Evolutionary conservation across 2,888 invertebrate genomes (phyloP).

Genomic region (Heliconius charithonia): DNA sequence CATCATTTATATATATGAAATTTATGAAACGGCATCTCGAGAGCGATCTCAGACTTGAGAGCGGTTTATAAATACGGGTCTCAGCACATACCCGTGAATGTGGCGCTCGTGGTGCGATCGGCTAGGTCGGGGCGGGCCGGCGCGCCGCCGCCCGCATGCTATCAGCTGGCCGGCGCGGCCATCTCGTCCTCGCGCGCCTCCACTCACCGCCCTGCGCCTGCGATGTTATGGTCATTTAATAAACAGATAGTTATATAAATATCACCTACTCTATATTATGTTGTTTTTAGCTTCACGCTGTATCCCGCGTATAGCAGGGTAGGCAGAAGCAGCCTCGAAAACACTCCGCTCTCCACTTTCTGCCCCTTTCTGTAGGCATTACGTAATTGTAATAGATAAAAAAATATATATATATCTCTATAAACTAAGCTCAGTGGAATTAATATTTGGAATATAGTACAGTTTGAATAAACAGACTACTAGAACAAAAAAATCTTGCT

Average conservation of each 20-base stretch:
- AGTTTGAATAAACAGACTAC: neutral
- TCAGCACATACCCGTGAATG: conserved; percentile 73
- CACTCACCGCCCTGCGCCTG: conserved; percentile 78
- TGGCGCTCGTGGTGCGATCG: conserved; percentile 77
- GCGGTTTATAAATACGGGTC: too few relatives aligned
- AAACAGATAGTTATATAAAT: neutral
- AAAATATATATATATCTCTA: too few relatives aligned
- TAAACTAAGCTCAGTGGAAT: neutral
- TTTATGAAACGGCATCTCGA: neutral
- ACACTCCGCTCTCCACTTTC: too few relatives aligned
- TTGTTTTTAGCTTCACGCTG: neutral
- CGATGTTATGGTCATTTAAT: conserved; percentile 37
- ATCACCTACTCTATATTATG: neutral
- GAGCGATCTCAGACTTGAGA: too few relatives aligned
- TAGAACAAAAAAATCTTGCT: neutral
- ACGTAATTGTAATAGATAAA: neutral
- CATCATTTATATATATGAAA: too few relatives aligned
- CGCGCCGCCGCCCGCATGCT: conserved; percentile 82
- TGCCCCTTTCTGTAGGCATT: too few relatives aligned
- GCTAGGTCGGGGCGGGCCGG: conserved; percentile 81
- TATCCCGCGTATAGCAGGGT: too few relatives aligned
- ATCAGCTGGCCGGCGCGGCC: conserved; percentile 80
- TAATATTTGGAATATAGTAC: neutral
- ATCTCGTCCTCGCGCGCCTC: conserved; percentile 72
- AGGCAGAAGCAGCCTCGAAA: too few relatives aligned